Evolutionary conservation across 2,113 vertebrate species (phyloP).

Genomic region (Gopherus evgoodei): DNA sequence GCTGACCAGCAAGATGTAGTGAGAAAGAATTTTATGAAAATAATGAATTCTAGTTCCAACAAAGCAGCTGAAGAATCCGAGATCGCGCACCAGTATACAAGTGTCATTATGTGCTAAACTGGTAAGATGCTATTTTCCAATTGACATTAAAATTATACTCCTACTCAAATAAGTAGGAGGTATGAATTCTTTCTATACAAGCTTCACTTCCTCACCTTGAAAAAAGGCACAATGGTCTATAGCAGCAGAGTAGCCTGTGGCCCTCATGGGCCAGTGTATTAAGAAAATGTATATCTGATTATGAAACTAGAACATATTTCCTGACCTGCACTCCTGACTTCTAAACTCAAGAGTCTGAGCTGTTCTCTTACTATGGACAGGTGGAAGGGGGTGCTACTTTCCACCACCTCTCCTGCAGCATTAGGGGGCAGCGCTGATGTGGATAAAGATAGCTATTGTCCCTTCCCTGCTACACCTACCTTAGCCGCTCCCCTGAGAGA

Average conservation of each 20-base stretch:
- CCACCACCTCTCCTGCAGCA: background rate
- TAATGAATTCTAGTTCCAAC: background rate
- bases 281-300: background rate
- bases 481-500: background rate
- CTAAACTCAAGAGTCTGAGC: background rate
- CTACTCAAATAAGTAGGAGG: conserved; percentile 1
- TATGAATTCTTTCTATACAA: conserved; percentile 7
- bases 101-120: background rate
- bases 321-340: background rate
- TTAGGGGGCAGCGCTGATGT: background rate
- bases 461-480: rapidly evolving
- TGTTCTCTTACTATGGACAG: background rate
- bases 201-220: background rate
- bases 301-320: background rate
- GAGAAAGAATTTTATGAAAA: conserved; percentile 9
- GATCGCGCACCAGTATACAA: background rate
- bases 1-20: background rate
- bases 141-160: conserved; percentile 5
- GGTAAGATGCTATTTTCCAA: background rate
- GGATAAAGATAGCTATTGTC: rapidly evolving
- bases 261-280: background rate
- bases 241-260: background rate
- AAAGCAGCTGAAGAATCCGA: conserved; percentile 17
- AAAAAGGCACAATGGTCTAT: conserved; percentile 7
- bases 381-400: background rate